phyloP scores from a whole-genome alignment of 2,888 invertebrate genomes.

The Iselma pallidipennis region DNA sequence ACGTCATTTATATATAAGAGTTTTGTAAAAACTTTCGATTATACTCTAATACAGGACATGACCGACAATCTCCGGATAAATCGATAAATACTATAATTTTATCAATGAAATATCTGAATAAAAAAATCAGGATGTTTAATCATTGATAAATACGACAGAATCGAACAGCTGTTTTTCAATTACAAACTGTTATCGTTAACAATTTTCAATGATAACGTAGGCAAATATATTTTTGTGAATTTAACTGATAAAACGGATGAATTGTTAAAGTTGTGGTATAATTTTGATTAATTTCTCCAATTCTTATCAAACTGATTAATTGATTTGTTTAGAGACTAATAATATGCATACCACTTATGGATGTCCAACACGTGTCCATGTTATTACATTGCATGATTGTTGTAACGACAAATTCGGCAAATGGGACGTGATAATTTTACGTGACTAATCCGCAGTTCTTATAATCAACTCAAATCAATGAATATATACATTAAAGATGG shows the following conservation, averaged over 20 bases:
- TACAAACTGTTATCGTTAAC: neutral
- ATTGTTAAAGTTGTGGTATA: too few relatives aligned
- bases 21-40: too few relatives aligned
- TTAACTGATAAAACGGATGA: too few relatives aligned
- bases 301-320: too few relatives aligned
- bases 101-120: neutral
- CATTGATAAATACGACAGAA: neutral
- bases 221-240: too few relatives aligned
- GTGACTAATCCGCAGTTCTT: constrained; percentile 4
- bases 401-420: constrained; percentile 21
- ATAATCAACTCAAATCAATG: neutral
- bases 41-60: too few relatives aligned
- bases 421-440: constrained; percentile 14
- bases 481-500: neutral
- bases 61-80: too few relatives aligned
- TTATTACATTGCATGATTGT: constrained; percentile 1
- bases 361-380: constrained; percentile 1
- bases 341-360: too few relatives aligned
- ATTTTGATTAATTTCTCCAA: too few relatives aligned
- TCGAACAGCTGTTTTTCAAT: neutral
- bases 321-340: too few relatives aligned
- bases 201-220: neutral
- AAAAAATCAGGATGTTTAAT: neutral
- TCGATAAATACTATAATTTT: too few relatives aligned
- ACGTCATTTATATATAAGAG: too few relatives aligned